phyloP scores from a whole-genome alignment of 2,888 invertebrate species.

The Lamellibrachia satsuma region DNA sequence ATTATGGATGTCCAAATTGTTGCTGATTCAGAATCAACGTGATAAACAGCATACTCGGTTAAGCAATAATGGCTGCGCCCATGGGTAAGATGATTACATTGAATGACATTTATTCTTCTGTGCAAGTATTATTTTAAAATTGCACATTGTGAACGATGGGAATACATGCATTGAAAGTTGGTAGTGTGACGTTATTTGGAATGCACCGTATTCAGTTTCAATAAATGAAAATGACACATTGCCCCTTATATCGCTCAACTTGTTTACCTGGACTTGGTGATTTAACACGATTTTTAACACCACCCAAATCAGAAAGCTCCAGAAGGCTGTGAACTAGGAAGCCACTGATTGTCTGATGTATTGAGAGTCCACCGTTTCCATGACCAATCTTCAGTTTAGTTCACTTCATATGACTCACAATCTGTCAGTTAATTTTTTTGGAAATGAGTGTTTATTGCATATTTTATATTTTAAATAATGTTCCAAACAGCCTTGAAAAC shows the following conservation, averaged over 20 bases:
- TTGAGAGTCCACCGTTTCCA: too few relatives aligned
- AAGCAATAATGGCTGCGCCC: background rate
- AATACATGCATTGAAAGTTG: background rate
- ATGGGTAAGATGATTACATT: background rate
- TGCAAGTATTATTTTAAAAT: background rate
- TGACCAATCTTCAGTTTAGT: too few relatives aligned
- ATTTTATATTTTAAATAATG: too few relatives aligned
- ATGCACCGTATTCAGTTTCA: background rate
- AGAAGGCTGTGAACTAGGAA: too few relatives aligned
- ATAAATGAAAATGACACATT: background rate
- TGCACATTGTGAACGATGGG: background rate
- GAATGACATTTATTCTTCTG: background rate
- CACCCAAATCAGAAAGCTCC: too few relatives aligned
- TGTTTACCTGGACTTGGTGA: background rate
- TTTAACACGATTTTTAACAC: background rate
- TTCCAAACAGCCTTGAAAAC: too few relatives aligned
- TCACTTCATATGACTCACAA: too few relatives aligned
- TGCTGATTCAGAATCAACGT: background rate
- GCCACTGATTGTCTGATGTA: too few relatives aligned
- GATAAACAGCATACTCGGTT: background rate
- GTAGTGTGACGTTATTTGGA: background rate
- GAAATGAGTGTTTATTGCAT: too few relatives aligned
- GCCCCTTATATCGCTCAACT: slow-evolving; percentile 4
- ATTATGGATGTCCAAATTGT: background rate
- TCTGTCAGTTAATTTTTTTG: too few relatives aligned